Evolutionary conservation across 2,113 vertebrate species (phyloP).

Genomic region (Pluvianellus socialis): DNA sequence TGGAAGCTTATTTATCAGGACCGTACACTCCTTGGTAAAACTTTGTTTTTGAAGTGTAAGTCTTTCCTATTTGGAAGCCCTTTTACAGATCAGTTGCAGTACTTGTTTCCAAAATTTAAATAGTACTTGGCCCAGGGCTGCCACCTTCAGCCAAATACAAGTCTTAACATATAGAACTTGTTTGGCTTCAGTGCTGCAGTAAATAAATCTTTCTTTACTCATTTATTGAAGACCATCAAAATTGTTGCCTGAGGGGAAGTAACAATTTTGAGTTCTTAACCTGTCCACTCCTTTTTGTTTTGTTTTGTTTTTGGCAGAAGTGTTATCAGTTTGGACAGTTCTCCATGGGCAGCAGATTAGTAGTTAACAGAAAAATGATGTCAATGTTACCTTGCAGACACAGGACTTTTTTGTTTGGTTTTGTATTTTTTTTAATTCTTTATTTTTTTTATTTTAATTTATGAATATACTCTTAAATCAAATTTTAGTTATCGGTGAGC

Average conservation of each 20-base stretch:
- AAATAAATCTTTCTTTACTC: neutral
- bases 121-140: constrained; percentile 3
- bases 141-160: constrained; percentile 28
- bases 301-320: neutral
- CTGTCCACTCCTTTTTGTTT: neutral
- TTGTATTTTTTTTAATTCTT: neutral
- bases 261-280: neutral
- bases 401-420: neutral
- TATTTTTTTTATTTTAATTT: neutral
- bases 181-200: neutral
- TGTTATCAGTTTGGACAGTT: neutral
- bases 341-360: neutral
- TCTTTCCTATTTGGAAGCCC: neutral
- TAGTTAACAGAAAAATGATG: neutral
- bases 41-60: neutral
- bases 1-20: neutral
- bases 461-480: constrained; percentile 23
- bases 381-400: constrained; percentile 6
- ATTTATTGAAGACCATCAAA: neutral
- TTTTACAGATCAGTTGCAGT: neutral
- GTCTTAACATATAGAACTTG: neutral
- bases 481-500: constrained; percentile 16
- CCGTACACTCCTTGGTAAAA: neutral
- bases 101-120: neutral
- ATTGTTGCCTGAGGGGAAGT: neutral